Evolutionary conservation across 2,888 invertebrate species (phyloP), one percentile per base, ranked within the genome.

Genomic region (Danaus chrysippus): DNA sequence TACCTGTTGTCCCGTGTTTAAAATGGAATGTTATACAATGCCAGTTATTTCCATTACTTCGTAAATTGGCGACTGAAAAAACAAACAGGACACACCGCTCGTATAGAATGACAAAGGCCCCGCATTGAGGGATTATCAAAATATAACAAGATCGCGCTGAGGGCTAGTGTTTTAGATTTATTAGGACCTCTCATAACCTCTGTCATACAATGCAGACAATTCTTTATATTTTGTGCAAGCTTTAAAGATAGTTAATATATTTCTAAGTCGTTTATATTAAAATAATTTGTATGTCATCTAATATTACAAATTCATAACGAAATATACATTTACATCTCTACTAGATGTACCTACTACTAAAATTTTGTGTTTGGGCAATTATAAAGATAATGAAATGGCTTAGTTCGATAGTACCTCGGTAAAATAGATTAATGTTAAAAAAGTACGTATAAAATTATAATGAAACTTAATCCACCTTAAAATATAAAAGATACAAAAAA

Each of bases 21-120:
- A 83, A 83, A 78, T 79, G 86, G 88, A 88, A 89, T 87, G 85
- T 85, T 86, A 87, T 85, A 86, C 84, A 82, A 82, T 78, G 82
- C 80, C 74, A 83, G 86, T 82, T 86, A 86, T 87, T 87, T 86
- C 82, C 87, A 86, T 87, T 87, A 83, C 84, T 82, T 79, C 81
- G 78, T 76, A 80, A 76, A 81, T 79, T 77, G 77, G 67, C 63
- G 67, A 62, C 56, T 56, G 66, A 62, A 66, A 62, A 68, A 64
- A 66, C 64, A 66, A 62, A 66, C 57, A 59, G 60, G 59, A 62
- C 56, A 56, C 62, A 54, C 46, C 54, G 59, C 53, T 55, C 58
- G 43, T 56, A 59, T 57, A 59, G 63, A 46, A 63, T 56, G 56
- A 63, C 56, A 44, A 56, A 59, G 56, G 44, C 41, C 42, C 59